Base-by-base conservation (phyloP, 2,797 vertebrate genomes). In the Halcyon badia region DNA sequence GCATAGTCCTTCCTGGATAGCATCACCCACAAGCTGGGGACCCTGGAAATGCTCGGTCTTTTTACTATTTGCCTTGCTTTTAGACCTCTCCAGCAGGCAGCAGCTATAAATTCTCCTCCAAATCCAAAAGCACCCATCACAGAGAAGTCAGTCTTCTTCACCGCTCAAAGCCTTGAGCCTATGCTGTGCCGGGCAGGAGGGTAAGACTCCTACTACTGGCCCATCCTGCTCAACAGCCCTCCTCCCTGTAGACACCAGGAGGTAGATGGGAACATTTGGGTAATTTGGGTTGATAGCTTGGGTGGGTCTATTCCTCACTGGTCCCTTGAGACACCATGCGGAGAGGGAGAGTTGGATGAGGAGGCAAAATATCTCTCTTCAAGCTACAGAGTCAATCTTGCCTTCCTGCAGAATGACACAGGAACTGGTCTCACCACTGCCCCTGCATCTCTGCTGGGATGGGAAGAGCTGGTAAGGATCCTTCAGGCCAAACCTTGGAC, bases 171-270 rank as follows among this genome's bases (percentile, higher is more conserved):
- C 58, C 60, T 51, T n/a, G 15, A 58, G 37, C 10, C 26, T 28
- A 26, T 3, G 1, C n/a, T 11, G 22, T 9, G 13, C 5, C 2
- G 5, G 33, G 57, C n/a, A 57, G n/a, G 28, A 49, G 4, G 0
- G 9, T 30, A 39, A 57, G 52, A 16, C 10, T 66, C 30, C 35
- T 15, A 16, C 10, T 66, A 30, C 41, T 15, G 31, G 31, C 21
- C 35, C 18, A 13, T 33, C 33, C 61, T 85, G 33, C 19, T 68
- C 16, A 0, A 31, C 35, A 73, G 22, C 13, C 22, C 31, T 56
- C 41, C 49, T 49, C 57, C 18, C 28, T 44, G 7, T 8, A 51
- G 68, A 35, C 31, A 62, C n/a, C 16, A 75, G 35, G 31, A 68
- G 42, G n/a, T 31, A 33, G 42, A 70, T 8, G 25, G 19, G 11